phyloP scores from a whole-genome alignment of 1,140 invertebrate species.

The Colletes gigas region DNA sequence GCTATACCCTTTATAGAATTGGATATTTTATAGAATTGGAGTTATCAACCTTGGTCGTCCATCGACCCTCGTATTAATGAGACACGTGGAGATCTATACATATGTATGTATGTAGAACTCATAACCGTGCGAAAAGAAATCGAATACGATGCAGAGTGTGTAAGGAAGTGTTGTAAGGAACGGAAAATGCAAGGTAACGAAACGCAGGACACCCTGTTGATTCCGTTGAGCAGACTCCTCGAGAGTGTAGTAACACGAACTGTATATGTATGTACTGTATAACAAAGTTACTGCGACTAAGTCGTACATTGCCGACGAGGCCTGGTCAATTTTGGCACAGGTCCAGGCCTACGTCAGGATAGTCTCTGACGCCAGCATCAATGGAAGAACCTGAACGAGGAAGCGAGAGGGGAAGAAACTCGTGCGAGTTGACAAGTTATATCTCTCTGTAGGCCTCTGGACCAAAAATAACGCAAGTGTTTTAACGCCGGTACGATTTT shows the following conservation, averaged over 20 bases:
- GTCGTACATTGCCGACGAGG: slow-evolving; percentile 35
- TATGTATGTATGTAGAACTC: no score
- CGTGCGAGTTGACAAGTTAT: slow-evolving; percentile 54
- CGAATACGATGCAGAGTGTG: no score
- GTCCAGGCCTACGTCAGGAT: slow-evolving; percentile 72
- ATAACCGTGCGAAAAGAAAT: no score
- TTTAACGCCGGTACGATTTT: slow-evolving; percentile 50
- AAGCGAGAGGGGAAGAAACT: slow-evolving; percentile 41
- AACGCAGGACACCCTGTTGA: slow-evolving; percentile 30
- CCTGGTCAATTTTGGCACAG: slow-evolving; percentile 61
- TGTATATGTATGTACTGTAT: slow-evolving; percentile 34
- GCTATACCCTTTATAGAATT: no score
- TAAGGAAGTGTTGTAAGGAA: background rate
- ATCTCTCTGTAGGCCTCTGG: slow-evolving; percentile 57
- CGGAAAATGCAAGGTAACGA: background rate
- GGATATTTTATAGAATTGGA: no score
- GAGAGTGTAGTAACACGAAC: slow-evolving; percentile 7
- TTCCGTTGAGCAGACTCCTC: background rate
- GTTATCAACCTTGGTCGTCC: no score
- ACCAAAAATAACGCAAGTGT: slow-evolving; percentile 66
- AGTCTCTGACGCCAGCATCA: slow-evolving; percentile 74
- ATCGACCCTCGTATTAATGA: no score
- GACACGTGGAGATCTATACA: no score
- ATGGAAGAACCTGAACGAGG: slow-evolving; percentile 66
- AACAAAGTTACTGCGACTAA: slow-evolving; percentile 35